Conservation (phyloP, 2,888 invertebrate genomes). For the Gymnosoma rotundatum region DNA sequence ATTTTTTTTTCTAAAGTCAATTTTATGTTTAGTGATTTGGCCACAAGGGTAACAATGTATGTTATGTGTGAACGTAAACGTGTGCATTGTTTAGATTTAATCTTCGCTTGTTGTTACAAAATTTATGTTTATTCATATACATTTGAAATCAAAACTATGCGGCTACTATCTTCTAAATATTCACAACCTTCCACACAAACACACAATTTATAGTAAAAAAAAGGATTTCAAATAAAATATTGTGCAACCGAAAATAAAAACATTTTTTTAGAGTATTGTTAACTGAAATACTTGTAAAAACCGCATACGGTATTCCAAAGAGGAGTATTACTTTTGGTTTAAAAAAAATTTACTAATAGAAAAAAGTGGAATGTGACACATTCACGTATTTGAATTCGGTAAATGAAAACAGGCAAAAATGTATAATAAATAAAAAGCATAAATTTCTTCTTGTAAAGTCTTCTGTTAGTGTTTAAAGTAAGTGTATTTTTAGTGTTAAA, state of each 20-base stretch:
- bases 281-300: constrained; percentile 33
- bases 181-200: neutral
- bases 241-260: constrained; percentile 1
- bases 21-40: neutral
- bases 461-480: too few relatives aligned
- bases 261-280: constrained; percentile 21
- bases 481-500: too few relatives aligned
- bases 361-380: constrained; percentile 49
- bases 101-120: constrained; percentile 64
- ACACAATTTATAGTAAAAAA: constrained; percentile 33
- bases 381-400: constrained; percentile 48
- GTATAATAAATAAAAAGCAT: constrained; percentile 12
- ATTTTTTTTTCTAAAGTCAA: too few relatives aligned
- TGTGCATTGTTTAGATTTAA: constrained; percentile 62
- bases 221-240: constrained; percentile 13
- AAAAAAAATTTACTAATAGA: constrained; percentile 16
- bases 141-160: constrained; percentile 66
- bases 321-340: constrained; percentile 39
- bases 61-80: neutral
- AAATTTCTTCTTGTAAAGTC: neutral
- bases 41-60: neutral
- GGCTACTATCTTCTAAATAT: constrained; percentile 60
- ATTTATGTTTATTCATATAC: constrained; percentile 66
- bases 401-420: constrained; percentile 2
- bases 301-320: constrained; percentile 34